Percentiles rank a stretch among this genome's conserved stretches.
Conservation (phyloP, 2,888 invertebrate species). For the Palloptera scutellata region DNA sequence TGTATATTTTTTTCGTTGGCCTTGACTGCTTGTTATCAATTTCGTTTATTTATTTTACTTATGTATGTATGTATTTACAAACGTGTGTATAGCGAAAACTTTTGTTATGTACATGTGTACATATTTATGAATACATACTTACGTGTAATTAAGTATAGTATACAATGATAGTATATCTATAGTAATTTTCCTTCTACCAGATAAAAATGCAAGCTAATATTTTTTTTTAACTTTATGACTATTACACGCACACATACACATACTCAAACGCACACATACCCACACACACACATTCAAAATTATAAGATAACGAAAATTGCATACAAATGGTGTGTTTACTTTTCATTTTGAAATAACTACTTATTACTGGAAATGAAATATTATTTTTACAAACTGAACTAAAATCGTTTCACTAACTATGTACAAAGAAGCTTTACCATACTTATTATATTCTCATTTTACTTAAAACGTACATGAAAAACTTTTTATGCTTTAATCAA, state of each 20-base stretch:
- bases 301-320: not conserved
- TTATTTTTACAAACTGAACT: no score
- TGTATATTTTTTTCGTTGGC: conserved; percentile 30
- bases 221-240: not conserved
- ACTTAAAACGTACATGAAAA: no score
- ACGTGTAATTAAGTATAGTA: no score
- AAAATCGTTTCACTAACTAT: no score
- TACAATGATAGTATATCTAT: no score
- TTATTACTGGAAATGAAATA: no score
- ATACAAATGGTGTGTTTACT: not conserved
- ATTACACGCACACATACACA: not conserved
- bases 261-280: not conserved
- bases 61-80: not conserved
- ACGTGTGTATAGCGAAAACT: not conserved
- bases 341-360: no score
- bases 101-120: not conserved
- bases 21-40: conserved; percentile 50
- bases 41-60: conserved; percentile 30
- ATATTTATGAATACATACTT: conserved; percentile 23
- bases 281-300: not conserved
- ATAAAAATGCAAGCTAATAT: not conserved
- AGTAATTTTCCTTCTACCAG: not conserved
- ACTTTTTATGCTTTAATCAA: no score
- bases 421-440: no score
- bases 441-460: no score